These are phyloP conservation scores for Sula dactylatra DNA, from an alignment of 2,113 vertebrate species.

Conservation along the genomic window DNA sequence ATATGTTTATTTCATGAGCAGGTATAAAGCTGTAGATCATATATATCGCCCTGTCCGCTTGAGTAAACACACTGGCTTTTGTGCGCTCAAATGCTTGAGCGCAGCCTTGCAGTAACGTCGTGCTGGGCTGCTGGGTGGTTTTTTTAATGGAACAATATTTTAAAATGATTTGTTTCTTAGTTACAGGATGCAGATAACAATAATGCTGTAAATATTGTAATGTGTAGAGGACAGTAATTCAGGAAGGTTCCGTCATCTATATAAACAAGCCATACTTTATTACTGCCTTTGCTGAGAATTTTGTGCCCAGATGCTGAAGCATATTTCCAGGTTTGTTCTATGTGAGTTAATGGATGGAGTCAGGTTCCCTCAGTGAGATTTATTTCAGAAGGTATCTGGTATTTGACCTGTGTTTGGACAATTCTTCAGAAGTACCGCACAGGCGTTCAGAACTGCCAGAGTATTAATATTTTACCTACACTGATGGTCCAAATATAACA, in stretches of 20 bases:
- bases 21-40: rapidly evolving
- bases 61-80: not conserved
- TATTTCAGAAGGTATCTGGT: not conserved
- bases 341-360: not conserved
- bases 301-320: not conserved
- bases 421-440: not conserved
- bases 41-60: not conserved
- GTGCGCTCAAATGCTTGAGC: not conserved
- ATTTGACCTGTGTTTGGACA: not conserved
- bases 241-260: not conserved
- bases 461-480: not conserved
- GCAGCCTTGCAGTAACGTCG: not conserved
- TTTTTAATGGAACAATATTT: not conserved
- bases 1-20: not conserved
- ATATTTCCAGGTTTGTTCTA: not conserved
- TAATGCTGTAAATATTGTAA: not conserved
- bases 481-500: not conserved
- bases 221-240: not conserved
- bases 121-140: not conserved
- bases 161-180: not conserved
- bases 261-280: not conserved
- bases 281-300: not conserved
- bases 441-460: not conserved
- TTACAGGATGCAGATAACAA: not conserved
- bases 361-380: not conserved